Evolutionary conservation across 2,888 invertebrate genomes (phyloP).

Genomic region (Eugnorisma glareosa): DNA sequence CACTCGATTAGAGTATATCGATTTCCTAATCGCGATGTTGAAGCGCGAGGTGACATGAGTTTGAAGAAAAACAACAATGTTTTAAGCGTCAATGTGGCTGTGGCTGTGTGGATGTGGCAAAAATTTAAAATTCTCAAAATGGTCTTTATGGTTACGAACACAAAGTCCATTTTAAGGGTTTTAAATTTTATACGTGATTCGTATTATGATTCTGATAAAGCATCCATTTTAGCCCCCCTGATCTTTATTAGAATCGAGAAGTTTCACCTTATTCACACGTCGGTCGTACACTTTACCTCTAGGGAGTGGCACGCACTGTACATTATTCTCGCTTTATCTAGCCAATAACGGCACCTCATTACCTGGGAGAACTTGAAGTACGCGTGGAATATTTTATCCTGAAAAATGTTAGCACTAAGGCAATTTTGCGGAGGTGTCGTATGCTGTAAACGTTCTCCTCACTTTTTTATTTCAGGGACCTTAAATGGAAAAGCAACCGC

Average conservation of each 20-base stretch:
- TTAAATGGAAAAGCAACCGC: neutral
- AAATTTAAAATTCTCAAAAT: too few species aligned
- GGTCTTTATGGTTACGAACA: too few species aligned
- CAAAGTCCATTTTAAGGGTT: too few species aligned
- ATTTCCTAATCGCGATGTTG: conserved; percentile 53
- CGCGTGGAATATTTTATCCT: conserved; percentile 49
- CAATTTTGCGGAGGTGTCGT: neutral
- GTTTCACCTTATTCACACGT: conserved; percentile 51
- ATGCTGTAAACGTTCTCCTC: neutral
- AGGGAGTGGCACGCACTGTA: conserved; percentile 57
- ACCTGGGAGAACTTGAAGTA: conserved; percentile 38
- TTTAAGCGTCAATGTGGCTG: conserved; percentile 47
- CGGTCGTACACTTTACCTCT: conserved; percentile 31
- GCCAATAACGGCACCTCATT: conserved; percentile 58
- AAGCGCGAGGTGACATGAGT: conserved; percentile 58
- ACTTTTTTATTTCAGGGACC: conserved; percentile 14
- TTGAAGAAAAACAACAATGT: conserved; percentile 61
- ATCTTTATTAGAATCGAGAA: conserved; percentile 71
- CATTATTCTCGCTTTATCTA: conserved; percentile 66
- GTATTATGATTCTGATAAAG: too few species aligned
- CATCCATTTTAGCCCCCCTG: too few species aligned
- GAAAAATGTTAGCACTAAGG: conserved; percentile 19
- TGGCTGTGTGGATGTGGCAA: too few species aligned
- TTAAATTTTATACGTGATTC: too few species aligned
- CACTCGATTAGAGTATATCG: conserved; percentile 70